These are phyloP conservation scores for Ligdia adustata DNA, from an alignment of 2,888 invertebrate species.

Conservation along the genomic window DNA sequence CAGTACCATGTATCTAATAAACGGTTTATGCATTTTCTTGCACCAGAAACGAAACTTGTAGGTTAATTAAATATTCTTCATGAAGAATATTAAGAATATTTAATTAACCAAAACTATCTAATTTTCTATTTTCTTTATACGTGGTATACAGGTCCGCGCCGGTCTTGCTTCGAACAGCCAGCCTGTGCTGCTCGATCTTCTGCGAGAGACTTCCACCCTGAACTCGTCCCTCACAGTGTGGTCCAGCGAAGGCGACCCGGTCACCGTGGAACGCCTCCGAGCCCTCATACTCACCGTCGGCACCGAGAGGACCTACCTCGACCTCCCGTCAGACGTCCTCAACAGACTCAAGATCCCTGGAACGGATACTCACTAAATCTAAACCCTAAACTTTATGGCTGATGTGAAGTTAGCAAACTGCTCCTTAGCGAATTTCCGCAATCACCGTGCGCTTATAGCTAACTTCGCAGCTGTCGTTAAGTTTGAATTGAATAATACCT, in stretches of 20 bases:
- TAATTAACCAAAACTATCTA: too few species aligned
- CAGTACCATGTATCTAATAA: too few species aligned
- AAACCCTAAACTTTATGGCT: not conserved
- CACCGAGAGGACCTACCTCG: conserved; percentile 88
- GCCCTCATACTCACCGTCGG: conserved; percentile 87
- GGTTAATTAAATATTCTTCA: too few species aligned
- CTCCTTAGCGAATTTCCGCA: too few species aligned
- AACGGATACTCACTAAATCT: conserved; percentile 43
- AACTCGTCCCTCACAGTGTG: conserved; percentile 91
- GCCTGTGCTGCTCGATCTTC: conserved; percentile 83
- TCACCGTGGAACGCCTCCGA: conserved; percentile 86
- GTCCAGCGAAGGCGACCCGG: conserved; percentile 87
- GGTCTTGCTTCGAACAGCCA: conserved; percentile 86
- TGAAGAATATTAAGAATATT: too few species aligned
- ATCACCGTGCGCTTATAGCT: too few species aligned
- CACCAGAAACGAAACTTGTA: too few species aligned
- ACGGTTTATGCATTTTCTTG: too few species aligned
- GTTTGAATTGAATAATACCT: too few species aligned
- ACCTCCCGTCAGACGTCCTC: conserved; percentile 87
- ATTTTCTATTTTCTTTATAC: too few species aligned
- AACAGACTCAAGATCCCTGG: conserved; percentile 76
- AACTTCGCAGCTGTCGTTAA: too few species aligned
- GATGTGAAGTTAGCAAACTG: too few species aligned
- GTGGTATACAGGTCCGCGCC: conserved; percentile 63
- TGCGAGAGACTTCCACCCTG: conserved; percentile 75